Conservation (phyloP, 2,888 invertebrate species). For the Clostera curtula region DNA sequence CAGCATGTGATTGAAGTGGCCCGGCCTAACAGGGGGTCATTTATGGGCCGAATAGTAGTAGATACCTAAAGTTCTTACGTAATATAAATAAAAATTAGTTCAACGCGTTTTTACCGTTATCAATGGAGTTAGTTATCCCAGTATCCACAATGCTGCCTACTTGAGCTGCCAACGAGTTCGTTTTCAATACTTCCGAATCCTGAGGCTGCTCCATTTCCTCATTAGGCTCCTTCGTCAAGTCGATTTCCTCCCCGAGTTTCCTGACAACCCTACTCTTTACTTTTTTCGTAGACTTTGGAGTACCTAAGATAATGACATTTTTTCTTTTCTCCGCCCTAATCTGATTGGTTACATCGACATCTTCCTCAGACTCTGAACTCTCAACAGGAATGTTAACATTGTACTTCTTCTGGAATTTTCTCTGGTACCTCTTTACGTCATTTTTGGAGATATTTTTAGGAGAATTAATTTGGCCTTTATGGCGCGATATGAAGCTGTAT, state of each 20-base stretch:
- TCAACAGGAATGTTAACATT: slow-evolving; percentile 43
- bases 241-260: neutral
- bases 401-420: slow-evolving; percentile 39
- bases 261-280: slow-evolving; percentile 1
- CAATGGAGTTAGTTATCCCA: slow-evolving; percentile 20
- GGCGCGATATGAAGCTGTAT: slow-evolving; percentile 62
- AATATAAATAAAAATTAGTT: slow-evolving; percentile 7
- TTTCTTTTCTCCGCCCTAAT: slow-evolving; percentile 14
- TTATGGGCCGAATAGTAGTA: no score
- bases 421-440: slow-evolving; percentile 36
- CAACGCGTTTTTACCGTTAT: slow-evolving; percentile 18
- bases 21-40: no score
- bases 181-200: slow-evolving; percentile 6
- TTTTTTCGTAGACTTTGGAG: slow-evolving; percentile 23
- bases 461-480: slow-evolving; percentile 47
- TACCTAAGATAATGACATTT: slow-evolving; percentile 32
- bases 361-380: slow-evolving; percentile 34
- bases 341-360: slow-evolving; percentile 7
- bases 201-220: slow-evolving; percentile 2
- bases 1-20: no score
- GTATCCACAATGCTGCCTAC: slow-evolving; percentile 30
- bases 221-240: slow-evolving; percentile 1
- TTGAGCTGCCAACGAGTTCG: slow-evolving; percentile 40
- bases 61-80: no score
- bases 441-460: slow-evolving; percentile 42